Conservation (phyloP, 2,113 vertebrate genomes). For the Pterocles burchelli region DNA sequence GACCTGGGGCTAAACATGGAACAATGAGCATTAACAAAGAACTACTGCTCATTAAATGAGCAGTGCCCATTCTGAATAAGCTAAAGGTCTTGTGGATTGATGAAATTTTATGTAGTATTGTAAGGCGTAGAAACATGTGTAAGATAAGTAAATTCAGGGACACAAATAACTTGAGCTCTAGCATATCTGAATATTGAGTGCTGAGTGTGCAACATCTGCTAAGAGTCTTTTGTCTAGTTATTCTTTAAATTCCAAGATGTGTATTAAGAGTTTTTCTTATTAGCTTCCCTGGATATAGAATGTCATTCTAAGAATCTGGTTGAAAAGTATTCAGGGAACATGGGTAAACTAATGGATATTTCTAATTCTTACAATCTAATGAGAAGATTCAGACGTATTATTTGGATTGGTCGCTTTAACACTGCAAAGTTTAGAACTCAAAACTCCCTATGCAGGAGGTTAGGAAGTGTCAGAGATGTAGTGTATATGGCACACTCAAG, state of each 20-base stretch:
- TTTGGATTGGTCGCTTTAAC: not conserved
- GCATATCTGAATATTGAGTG: not conserved
- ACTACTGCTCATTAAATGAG: not conserved
- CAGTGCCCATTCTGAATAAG: not conserved
- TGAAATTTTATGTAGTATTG: not conserved
- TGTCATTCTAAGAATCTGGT: not conserved
- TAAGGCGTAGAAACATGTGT: not conserved
- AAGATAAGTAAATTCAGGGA: not conserved
- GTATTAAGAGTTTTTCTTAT: not conserved
- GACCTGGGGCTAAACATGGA: not conserved
- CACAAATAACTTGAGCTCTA: not conserved
- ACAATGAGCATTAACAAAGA: not conserved
- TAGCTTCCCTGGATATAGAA: not conserved
- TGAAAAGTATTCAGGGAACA: not conserved
- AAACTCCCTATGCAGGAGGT: not conserved
- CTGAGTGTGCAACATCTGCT: not conserved
- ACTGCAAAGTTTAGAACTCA: not conserved
- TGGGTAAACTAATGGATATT: not conserved
- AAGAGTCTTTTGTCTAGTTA: not conserved
- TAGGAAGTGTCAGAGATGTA: not conserved
- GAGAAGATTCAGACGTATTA: not conserved
- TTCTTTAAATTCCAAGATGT: not conserved
- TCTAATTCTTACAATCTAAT: not conserved
- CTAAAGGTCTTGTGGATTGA: not conserved
- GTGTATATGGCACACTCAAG: not conserved